Conservation (phyloP, 2,113 vertebrate species). For the Nycticorax nycticorax region DNA sequence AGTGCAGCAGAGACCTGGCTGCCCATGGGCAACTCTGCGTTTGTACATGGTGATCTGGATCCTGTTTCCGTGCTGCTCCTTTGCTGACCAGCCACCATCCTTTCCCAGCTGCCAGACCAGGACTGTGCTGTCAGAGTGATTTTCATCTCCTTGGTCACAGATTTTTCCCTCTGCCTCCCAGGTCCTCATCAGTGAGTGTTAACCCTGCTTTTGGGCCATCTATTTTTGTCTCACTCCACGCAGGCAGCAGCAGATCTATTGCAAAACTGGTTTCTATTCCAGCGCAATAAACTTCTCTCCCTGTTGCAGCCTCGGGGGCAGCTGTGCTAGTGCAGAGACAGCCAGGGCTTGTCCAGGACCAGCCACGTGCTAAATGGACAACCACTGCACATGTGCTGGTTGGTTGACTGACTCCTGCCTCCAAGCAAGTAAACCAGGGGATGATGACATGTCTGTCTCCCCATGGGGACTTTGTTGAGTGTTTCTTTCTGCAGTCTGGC, state of each 20-base stretch:
- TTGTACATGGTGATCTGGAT: fast-evolving
- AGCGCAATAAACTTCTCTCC: not conserved
- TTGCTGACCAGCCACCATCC: not conserved
- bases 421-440: not conserved
- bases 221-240: fast-evolving
- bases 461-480: not conserved
- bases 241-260: not conserved
- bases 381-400: not conserved
- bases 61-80: not conserved
- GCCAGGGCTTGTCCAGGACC: not conserved
- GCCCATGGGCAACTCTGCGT: fast-evolving
- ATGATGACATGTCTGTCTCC: not conserved
- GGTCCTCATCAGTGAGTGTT: not conserved
- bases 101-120: not conserved
- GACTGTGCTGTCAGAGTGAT: not conserved
- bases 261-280: not conserved
- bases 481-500: not conserved
- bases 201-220: not conserved
- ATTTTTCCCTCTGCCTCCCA: not conserved
- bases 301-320: fast-evolving
- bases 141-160: not conserved
- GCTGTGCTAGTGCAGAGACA: not conserved
- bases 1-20: not conserved
- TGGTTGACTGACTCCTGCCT: not conserved
- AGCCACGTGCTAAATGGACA: not conserved